phyloP scores from a whole-genome alignment of 2,797 vertebrate genomes.

The Intellagama lesueurii region DNA sequence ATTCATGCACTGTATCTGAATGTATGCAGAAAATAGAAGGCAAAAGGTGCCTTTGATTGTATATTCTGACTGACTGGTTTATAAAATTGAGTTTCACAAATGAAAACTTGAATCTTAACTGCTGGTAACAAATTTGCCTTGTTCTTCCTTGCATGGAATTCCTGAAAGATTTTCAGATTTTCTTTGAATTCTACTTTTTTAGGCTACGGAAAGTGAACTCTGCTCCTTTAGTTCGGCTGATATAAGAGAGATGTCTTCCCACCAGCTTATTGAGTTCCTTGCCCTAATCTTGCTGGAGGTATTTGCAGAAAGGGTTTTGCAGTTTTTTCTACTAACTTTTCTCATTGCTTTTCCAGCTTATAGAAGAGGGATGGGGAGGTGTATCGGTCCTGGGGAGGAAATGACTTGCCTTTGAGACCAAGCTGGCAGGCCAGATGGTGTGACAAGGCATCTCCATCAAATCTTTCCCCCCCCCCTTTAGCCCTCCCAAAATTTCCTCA shows the following conservation, averaged over 20 bases:
- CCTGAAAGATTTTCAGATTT: conserved; percentile 23
- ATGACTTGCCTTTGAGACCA: neutral
- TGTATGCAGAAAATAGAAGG: neutral
- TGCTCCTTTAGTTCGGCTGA: conserved; percentile 82
- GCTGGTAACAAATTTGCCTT: neutral
- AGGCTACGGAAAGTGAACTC: conserved; percentile 90
- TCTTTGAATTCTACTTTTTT: conserved; percentile 40
- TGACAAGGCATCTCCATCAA: neutral
- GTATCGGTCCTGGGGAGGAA: neutral
- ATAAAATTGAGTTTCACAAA: conserved; percentile 9
- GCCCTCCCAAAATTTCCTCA: neutral
- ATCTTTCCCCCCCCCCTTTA: neutral
- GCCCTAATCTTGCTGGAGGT: conserved; percentile 90
- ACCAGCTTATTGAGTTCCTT: conserved; percentile 93
- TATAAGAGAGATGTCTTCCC: conserved; percentile 87
- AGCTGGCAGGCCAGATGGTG: neutral
- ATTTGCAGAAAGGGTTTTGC: conserved; percentile 34
- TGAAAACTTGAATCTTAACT: conserved; percentile 10
- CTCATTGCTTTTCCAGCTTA: neutral
- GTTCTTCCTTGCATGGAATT: neutral
- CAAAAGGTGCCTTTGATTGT: neutral
- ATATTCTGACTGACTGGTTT: neutral
- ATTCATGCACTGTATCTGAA: neutral
- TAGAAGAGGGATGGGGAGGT: neutral
- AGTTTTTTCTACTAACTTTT: neutral